phyloP scores from a whole-genome alignment of 1,140 invertebrate genomes.

The Harpegnathos saltator region DNA sequence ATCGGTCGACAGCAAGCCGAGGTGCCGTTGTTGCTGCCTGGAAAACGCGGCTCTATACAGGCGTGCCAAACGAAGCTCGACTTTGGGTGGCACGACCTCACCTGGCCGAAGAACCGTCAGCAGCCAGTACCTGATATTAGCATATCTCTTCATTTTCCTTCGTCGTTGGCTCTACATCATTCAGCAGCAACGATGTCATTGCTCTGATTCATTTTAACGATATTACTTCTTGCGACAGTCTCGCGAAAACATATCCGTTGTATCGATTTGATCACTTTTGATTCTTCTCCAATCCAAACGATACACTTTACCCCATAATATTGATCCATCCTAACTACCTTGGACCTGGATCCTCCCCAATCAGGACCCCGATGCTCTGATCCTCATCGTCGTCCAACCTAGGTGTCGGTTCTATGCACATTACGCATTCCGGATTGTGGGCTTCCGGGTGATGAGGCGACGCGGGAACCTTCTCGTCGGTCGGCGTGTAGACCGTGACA shows the following conservation, averaged over 20 bases:
- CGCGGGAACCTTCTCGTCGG: slow-evolving; percentile 36
- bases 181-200: not conserved
- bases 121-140: slow-evolving; percentile 89
- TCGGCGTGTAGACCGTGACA: slow-evolving; percentile 80
- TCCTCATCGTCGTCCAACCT: slow-evolving; percentile 78
- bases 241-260: not conserved
- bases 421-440: slow-evolving; percentile 74
- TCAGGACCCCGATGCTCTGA: slow-evolving; percentile 81
- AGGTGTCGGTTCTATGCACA: slow-evolving; percentile 82
- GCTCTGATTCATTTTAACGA: not conserved
- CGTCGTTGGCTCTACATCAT: not conserved
- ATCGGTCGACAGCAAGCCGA: slow-evolving; percentile 78
- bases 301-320: not conserved
- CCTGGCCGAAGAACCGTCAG: slow-evolving; percentile 89
- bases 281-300: not conserved
- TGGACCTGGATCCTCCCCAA: slow-evolving; percentile 84
- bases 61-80: slow-evolving; percentile 84
- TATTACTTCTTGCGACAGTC: slow-evolving; percentile 4
- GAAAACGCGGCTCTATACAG: slow-evolving; percentile 86
- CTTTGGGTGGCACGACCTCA: slow-evolving; percentile 79
- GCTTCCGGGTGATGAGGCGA: slow-evolving; percentile 40
- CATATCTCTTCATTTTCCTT: slow-evolving; percentile 25
- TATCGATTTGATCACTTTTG: not conserved
- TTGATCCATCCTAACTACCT: slow-evolving; percentile 70
- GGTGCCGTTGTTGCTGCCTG: slow-evolving; percentile 83